Evolutionary conservation across 2,797 vertebrate genomes (phyloP).

Genomic region (Novumbra hubbsi): DNA sequence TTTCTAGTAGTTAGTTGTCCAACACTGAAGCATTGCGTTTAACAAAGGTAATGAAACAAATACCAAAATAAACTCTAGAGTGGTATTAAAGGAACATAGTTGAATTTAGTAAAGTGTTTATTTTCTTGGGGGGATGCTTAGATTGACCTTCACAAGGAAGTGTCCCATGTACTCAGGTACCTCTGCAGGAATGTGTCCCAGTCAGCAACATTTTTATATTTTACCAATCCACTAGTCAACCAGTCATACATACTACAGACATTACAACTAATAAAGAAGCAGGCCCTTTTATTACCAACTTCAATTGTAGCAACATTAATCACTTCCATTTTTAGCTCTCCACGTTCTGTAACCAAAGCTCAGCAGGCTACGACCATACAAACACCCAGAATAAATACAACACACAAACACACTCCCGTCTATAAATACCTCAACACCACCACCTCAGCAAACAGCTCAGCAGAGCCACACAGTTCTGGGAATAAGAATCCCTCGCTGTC

Average conservation of each 20-base stretch:
- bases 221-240: background rate
- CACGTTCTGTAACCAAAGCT: constrained; percentile 48
- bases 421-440: background rate
- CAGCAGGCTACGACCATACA: constrained; percentile 48
- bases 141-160: too few relatives aligned
- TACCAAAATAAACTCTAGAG: too few relatives aligned
- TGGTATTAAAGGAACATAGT: too few relatives aligned
- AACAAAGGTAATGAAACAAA: too few relatives aligned
- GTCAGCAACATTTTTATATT: background rate
- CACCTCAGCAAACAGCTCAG: background rate
- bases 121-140: too few relatives aligned
- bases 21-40: too few relatives aligned
- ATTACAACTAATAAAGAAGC: constrained; percentile 8
- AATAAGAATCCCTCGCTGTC: constrained; percentile 5
- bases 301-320: background rate
- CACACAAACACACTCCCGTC: constrained; percentile 9
- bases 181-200: background rate
- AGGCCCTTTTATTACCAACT: constrained; percentile 13
- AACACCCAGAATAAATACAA: constrained; percentile 31
- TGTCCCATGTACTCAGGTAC: background rate
- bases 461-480: constrained; percentile 10
- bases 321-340: constrained; percentile 62
- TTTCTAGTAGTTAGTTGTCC: too few relatives aligned
- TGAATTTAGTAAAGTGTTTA: too few relatives aligned
- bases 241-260: constrained; percentile 2